A percentile compares a stretch with the other conserved stretches of the same genome.
These are phyloP conservation scores for Archocentrus centrarchus DNA, from an alignment of 2,113 vertebrate genomes.

Conservation along the genomic window DNA sequence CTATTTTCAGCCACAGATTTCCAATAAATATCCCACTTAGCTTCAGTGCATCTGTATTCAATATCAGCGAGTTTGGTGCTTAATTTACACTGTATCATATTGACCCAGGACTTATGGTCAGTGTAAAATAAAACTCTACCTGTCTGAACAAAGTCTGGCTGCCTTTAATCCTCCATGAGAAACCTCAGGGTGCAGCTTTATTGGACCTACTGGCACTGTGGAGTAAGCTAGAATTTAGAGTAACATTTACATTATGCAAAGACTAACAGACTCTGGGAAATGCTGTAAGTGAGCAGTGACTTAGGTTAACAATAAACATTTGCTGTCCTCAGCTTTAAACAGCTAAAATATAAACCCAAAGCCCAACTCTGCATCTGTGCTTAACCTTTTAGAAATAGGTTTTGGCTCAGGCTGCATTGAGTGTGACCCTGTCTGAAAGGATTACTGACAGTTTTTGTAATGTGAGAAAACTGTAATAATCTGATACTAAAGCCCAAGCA, in stretches of 20 bases:
- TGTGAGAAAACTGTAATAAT: too few relatives aligned
- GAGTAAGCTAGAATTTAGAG: too few relatives aligned
- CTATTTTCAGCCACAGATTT: background rate
- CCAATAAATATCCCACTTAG: background rate
- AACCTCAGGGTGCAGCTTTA: background rate
- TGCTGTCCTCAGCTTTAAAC: too few relatives aligned
- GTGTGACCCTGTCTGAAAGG: too few relatives aligned
- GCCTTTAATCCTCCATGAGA: background rate
- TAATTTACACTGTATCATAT: background rate
- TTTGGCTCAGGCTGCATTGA: too few relatives aligned
- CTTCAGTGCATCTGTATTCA: background rate
- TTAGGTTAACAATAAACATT: too few relatives aligned
- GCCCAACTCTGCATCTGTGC: too few relatives aligned
- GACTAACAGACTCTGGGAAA: too few relatives aligned
- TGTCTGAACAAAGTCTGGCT: background rate
- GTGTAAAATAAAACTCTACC: background rate
- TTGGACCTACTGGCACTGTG: background rate
- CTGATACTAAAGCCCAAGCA: too few relatives aligned
- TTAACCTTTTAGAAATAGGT: too few relatives aligned
- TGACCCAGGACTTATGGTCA: background rate
- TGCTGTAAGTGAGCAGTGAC: background rate
- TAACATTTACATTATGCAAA: background rate
- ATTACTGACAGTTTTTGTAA: too few relatives aligned
- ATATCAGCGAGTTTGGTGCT: background rate
- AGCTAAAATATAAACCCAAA: too few relatives aligned